Conservation (phyloP, 1,140 invertebrate species). For the Campodea augens region DNA sequence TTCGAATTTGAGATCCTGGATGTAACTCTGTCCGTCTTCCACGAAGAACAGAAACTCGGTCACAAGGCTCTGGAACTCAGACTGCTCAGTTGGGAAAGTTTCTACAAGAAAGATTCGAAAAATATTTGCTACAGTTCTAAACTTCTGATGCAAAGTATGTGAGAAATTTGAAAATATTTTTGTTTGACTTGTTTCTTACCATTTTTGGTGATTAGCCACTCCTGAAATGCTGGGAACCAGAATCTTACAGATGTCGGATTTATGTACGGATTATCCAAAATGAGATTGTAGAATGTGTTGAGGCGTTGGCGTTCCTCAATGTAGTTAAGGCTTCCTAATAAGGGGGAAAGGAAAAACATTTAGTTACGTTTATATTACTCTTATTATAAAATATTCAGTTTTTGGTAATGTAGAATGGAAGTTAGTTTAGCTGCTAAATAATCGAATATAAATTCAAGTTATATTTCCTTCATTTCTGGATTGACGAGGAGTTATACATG, state of each 20-base stretch:
- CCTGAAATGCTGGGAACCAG: conserved; percentile 17
- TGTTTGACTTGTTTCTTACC: no score
- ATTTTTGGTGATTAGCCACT: conserved; percentile 9
- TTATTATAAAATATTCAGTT: neutral
- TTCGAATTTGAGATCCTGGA: conserved; percentile 26
- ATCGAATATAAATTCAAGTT: no score
- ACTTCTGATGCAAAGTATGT: no score
- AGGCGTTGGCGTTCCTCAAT: conserved; percentile 21
- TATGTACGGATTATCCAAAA: conserved; percentile 22
- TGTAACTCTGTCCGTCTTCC: conserved; percentile 23
- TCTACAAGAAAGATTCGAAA: neutral
- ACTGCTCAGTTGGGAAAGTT: conserved; percentile 16
- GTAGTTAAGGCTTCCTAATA: conserved; percentile 22
- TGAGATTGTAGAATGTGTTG: conserved; percentile 14
- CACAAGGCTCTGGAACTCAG: conserved; percentile 23
- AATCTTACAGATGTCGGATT: conserved; percentile 24
- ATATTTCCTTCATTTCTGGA: no score
- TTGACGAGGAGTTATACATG: no score
- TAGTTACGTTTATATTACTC: neutral
- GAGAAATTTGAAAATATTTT: no score
- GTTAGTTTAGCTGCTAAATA: neutral
- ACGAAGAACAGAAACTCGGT: conserved; percentile 24
- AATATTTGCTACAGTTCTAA: no score
- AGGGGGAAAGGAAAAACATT: neutral
- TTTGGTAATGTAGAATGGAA: neutral